Evolutionary conservation across 2,113 vertebrate species (phyloP), one percentile per base, ranked within the genome.

Genomic region (Cyanoramphus novaezelandiae): DNA sequence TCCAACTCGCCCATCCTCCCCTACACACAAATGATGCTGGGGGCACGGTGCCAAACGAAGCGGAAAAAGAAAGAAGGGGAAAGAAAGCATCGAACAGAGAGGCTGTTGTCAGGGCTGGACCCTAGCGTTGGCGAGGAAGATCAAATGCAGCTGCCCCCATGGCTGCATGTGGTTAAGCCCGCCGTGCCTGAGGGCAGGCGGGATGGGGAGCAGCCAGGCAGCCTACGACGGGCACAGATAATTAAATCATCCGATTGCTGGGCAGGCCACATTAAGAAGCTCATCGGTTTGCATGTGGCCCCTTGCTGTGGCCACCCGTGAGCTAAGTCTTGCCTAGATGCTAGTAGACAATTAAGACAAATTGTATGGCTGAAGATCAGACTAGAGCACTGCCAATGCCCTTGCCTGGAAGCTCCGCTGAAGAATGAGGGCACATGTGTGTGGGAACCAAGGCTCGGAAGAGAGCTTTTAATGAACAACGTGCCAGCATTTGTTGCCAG

Each of bases 81-180:
- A 93, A 95, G 94, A 91, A 92, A 96, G 94, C 63, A 7, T 53
- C 2, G n/a, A 97, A 97, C 95, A 96, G 92, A 95, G 94, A 97
- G 92, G 91, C 95, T 81, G 94, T 96, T 97, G 97, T 96, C 91
- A 81, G 91, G 93, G 93, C 90, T 50, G 95, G 96, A 95, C 95
- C 94, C 96, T 96, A 67, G 92, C 80, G 41, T 93, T 96, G 96
- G 96, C 86, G 75, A 96, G 88, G 90, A 96, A 97, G 96, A 97
- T 97, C 97, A 97, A 96, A 97, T 96, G 93, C 97, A 97, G 97
- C 97, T 97, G 97, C 97, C 95, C 96, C 95, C 95, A 97, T 95
- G 96, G 96, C 95, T 95, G 96, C 96, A 95, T 97, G 97, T 87
- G 94, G 97, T 96, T 97, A 96, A 97, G 89, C 92, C 91, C 86